A percentile compares a stretch with the other conserved stretches of the same genome.
Evolutionary conservation across 2,113 vertebrate species (phyloP).

Genomic region (Gasterosteus aculeatus): DNA sequence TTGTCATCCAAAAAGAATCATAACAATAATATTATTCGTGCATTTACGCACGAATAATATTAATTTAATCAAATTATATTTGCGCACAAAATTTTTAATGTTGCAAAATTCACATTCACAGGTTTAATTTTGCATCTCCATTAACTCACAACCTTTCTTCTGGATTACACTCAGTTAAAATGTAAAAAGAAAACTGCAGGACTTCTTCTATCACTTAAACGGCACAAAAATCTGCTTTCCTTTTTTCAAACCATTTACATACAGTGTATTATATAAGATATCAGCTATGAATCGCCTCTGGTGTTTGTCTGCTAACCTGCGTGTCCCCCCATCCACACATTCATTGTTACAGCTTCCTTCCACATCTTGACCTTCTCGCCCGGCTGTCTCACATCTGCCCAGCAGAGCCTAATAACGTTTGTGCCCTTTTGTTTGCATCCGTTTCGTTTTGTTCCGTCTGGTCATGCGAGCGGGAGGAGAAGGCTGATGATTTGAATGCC

Average conservation of each 20-base stretch:
- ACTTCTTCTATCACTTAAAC: background rate
- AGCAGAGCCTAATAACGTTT: conserved; percentile 26
- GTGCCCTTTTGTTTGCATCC: conserved; percentile 43
- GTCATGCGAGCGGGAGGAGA: background rate
- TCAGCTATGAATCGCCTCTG: background rate
- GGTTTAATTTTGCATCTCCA: background rate
- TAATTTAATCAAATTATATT: background rate
- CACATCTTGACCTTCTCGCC: conserved; percentile 5
- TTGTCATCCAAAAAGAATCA: no score
- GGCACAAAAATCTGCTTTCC: background rate
- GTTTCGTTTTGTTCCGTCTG: conserved; percentile 25
- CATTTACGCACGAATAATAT: no score
- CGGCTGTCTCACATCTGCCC: conserved; percentile 42
- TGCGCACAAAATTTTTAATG: no score
- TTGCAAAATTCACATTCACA: background rate
- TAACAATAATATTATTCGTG: background rate
- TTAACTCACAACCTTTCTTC: background rate
- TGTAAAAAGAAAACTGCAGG: background rate
- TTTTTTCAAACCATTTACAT: background rate
- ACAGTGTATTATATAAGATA: conserved; percentile 1
- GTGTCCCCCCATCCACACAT: background rate
- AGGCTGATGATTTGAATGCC: background rate
- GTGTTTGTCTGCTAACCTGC: background rate
- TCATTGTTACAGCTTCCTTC: background rate
- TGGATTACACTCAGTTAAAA: background rate